Conservation (phyloP, 2,113 vertebrate species). For the Pagrus major region DNA sequence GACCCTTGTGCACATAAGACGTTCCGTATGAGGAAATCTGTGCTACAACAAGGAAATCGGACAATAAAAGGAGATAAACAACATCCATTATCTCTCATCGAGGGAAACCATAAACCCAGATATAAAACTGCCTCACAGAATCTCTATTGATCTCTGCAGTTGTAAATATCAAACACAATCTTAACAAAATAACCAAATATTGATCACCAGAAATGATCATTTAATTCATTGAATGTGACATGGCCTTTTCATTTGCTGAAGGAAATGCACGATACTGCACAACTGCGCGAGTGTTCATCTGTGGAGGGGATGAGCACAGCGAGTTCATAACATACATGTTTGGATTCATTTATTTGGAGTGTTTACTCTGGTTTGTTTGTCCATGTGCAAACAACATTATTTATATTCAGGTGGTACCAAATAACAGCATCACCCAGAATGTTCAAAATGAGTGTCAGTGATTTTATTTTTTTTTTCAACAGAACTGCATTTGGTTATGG, state of each 20-base stretch:
- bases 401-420: neutral
- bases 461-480: neutral
- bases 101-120: constrained; percentile 43
- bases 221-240: constrained; percentile 1
- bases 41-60: constrained; percentile 41
- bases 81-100: constrained; percentile 46
- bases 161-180: constrained; percentile 41
- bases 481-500: neutral
- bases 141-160: constrained; percentile 46
- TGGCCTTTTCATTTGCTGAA: neutral
- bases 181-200: constrained; percentile 51
- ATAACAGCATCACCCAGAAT: neutral
- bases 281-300: neutral
- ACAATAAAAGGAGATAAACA: constrained; percentile 58
- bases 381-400: constrained; percentile 8
- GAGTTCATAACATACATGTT: neutral
- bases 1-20: neutral
- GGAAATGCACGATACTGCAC: constrained; percentile 7
- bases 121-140: constrained; percentile 16
- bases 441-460: neutral
- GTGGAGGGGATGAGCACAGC: neutral
- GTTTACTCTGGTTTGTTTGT: constrained; percentile 5
- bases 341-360: neutral
- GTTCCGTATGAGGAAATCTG: constrained; percentile 11
- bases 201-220: constrained; percentile 16